Evolutionary conservation across 37 sponge, comb jelly and placozoan genomes (phyloP).

Genomic region (Chondrilla cf. caribensis): DNA sequence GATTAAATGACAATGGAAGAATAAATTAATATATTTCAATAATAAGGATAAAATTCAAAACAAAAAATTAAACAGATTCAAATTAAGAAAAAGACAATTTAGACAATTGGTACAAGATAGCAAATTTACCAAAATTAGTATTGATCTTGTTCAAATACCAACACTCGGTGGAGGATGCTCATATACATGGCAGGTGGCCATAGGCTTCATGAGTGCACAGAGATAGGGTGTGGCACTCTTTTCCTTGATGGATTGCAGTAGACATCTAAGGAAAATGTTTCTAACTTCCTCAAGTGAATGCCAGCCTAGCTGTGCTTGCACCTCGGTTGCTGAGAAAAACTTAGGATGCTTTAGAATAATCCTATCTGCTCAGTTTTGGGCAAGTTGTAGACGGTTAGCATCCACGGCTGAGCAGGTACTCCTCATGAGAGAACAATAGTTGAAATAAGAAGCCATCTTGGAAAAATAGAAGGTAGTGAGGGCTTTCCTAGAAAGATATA

Average conservation of each 20-base stretch:
- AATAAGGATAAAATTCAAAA: no score
- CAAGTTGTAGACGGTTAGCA: not conserved
- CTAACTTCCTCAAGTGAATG: slow-evolving; percentile 4
- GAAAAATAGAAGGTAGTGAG: not conserved
- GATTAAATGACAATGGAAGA: not conserved
- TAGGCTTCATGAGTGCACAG: not conserved
- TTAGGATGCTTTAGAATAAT: not conserved
- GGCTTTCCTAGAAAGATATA: not conserved
- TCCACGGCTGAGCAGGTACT: not conserved
- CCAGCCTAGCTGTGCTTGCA: not conserved
- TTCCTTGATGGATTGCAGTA: not conserved
- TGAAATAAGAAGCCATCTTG: slow-evolving; percentile 5
- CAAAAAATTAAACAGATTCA: no score
- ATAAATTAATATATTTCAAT: no score
- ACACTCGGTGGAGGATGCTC: not conserved
- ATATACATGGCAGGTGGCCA: not conserved
- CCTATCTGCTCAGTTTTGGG: not conserved
- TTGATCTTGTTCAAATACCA: not conserved
- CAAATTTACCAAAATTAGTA: slow-evolving; percentile 12
- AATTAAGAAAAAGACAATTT: no score
- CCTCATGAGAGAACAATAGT: slow-evolving; percentile 3
- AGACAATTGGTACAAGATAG: not conserved
- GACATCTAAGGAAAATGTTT: not conserved
- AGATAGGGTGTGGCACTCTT: not conserved
- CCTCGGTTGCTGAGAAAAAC: slow-evolving; percentile 1